phyloP scores from a whole-genome alignment of 2,797 vertebrate species.

The Eptatretus atami region DNA sequence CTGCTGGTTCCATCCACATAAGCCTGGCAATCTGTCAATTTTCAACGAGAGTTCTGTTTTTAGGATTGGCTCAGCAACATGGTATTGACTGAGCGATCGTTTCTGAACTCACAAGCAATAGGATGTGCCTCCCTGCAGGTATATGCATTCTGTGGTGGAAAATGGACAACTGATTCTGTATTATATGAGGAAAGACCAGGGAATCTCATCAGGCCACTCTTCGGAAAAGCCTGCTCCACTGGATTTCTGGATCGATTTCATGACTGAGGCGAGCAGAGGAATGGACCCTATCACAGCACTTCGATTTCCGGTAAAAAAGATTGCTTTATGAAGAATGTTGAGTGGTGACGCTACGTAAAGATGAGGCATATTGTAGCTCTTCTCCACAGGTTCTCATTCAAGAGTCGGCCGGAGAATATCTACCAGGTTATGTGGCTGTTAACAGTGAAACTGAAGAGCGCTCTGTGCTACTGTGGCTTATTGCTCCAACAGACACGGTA shows the following conservation, averaged over 20 bases:
- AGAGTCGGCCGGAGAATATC: slow-evolving; percentile 58
- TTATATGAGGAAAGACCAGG: slow-evolving; percentile 43
- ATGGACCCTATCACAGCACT: slow-evolving; percentile 31
- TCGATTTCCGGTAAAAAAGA: slow-evolving; percentile 43
- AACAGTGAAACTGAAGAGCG: slow-evolving; percentile 68
- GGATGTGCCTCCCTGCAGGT: slow-evolving; percentile 21
- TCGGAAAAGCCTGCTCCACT: slow-evolving; percentile 28
- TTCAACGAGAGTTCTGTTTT: too few relatives aligned
- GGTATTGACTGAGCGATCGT: too few relatives aligned
- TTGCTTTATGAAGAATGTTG: too few relatives aligned
- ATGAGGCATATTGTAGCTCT: neutral
- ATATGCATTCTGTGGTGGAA: slow-evolving; percentile 59
- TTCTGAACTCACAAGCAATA: too few relatives aligned
- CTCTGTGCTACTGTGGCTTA: slow-evolving; percentile 59
- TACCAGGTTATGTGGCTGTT: slow-evolving; percentile 66
- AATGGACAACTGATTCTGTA: slow-evolving; percentile 58
- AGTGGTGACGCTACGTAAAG: neutral
- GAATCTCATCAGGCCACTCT: slow-evolving; percentile 30
- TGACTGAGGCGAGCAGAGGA: slow-evolving; percentile 55
- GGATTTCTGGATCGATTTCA: slow-evolving; percentile 90
- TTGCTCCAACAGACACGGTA: slow-evolving; percentile 51
- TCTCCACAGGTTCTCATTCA: slow-evolving; percentile 49
- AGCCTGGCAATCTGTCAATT: too few relatives aligned
- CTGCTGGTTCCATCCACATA: too few relatives aligned
- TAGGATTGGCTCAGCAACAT: too few relatives aligned